Conservation (phyloP, 2,113 vertebrate species). For the Notarius quadriscutis region DNA sequence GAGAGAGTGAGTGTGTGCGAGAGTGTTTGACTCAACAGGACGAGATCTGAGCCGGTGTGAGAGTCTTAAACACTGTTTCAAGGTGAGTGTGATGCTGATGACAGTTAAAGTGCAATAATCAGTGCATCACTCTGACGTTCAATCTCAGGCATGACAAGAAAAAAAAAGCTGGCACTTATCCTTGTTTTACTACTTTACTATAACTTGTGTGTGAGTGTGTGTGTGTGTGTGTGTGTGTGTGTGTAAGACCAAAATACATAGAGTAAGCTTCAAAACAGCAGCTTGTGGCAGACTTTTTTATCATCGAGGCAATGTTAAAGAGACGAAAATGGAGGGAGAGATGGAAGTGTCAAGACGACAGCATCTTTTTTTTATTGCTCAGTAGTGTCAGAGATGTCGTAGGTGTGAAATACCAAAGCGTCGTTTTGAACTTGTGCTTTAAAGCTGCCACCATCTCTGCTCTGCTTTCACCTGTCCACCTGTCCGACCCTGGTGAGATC, state of each 20-base stretch:
- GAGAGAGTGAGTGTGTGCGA: slow-evolving; percentile 4
- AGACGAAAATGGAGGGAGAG: neutral
- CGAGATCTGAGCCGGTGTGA: neutral
- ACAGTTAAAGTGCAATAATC: slow-evolving; percentile 50
- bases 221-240: slow-evolving; percentile 10
- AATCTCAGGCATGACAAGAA: slow-evolving; percentile 35
- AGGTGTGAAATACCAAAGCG: neutral
- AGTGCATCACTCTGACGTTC: slow-evolving; percentile 38
- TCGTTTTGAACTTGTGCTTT: neutral
- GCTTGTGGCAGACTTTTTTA: neutral
- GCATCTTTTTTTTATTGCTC: neutral
- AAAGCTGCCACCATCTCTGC: neutral
- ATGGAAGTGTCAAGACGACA: too few species aligned
- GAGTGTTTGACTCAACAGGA: neutral
- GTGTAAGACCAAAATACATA: neutral
- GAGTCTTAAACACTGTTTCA: slow-evolving; percentile 35
- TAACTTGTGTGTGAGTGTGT: slow-evolving; percentile 6
- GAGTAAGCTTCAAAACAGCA: slow-evolving; percentile 3
- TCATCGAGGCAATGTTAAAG: neutral
- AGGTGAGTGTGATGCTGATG: slow-evolving; percentile 42
- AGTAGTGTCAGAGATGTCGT: neutral
- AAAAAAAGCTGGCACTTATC: neutral
- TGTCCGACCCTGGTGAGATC: slow-evolving; percentile 49
- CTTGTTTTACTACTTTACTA: slow-evolving; percentile 34
- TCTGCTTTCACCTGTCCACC: neutral